Evolutionary conservation across 2,888 invertebrate genomes (phyloP).

Genomic region (Coecobrya sp.): DNA sequence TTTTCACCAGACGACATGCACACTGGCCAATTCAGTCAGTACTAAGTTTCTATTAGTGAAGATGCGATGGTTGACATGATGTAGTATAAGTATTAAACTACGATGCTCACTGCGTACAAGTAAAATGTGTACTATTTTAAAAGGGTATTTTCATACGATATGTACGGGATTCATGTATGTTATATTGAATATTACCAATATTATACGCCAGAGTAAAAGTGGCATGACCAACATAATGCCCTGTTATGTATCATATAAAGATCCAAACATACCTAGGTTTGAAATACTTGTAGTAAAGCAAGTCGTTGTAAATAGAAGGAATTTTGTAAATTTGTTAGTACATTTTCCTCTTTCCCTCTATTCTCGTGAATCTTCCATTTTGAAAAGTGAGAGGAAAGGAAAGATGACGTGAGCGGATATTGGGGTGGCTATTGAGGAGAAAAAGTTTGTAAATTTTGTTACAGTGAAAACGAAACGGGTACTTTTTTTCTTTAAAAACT

Average conservation of each 20-base stretch:
- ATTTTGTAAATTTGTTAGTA: constrained; percentile 76
- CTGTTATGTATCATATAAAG: not conserved
- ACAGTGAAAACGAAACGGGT: constrained; percentile 47
- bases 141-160: not conserved
- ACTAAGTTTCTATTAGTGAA: constrained; percentile 77
- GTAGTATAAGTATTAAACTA: constrained; percentile 51
- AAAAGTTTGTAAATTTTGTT: constrained; percentile 73
- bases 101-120: not conserved
- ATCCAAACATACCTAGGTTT: not conserved
- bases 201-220: not conserved
- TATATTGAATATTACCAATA: not conserved
- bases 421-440: constrained; percentile 72
- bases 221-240: not conserved
- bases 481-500: constrained; percentile 31
- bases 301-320: constrained; percentile 72
- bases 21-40: constrained; percentile 57
- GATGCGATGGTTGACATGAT: constrained; percentile 74
- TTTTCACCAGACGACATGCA: constrained; percentile 74
- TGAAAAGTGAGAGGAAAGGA: constrained; percentile 66
- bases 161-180: not conserved
- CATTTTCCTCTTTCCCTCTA: constrained; percentile 44
- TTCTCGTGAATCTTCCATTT: constrained; percentile 73
- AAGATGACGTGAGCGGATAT: constrained; percentile 77
- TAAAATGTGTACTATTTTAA: not conserved
- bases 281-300: not conserved